Percentiles rank a stretch among this genome's conserved stretches.
Conservation (phyloP, 2,888 invertebrate genomes). For the Epinotia demarniana region DNA sequence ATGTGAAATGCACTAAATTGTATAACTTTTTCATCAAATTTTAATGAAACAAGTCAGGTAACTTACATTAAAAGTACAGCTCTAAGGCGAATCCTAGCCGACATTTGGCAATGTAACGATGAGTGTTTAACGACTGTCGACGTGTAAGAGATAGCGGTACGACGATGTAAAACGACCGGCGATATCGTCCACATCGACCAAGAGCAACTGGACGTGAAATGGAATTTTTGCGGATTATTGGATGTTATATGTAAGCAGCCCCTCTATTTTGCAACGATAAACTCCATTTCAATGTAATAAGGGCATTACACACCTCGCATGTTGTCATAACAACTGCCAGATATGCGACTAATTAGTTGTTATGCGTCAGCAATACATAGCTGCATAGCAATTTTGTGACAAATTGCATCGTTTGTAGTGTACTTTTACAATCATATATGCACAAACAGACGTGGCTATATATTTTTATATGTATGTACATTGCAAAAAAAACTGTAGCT, state of each 20-base stretch:
- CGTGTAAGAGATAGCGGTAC: slow-evolving; percentile 51
- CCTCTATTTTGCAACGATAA: background rate
- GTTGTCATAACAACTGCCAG: background rate
- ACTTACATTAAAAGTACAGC: background rate
- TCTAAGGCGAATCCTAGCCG: slow-evolving; percentile 19
- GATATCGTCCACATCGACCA: slow-evolving; percentile 34
- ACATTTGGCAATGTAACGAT: slow-evolving; percentile 37
- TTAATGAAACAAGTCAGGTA: background rate
- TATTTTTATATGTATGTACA: too few relatives aligned
- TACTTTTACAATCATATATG: too few relatives aligned
- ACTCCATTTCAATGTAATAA: background rate
- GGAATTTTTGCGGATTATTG: background rate
- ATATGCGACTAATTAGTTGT: too few relatives aligned
- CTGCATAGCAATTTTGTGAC: too few relatives aligned
- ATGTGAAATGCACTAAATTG: too few relatives aligned
- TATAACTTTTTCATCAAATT: background rate
- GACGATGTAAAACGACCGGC: slow-evolving; percentile 62
- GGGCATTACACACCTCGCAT: too few relatives aligned
- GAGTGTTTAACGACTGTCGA: slow-evolving; percentile 53
- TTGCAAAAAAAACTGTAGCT: too few relatives aligned
- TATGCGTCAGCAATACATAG: too few relatives aligned
- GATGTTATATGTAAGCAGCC: background rate
- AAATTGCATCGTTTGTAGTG: too few relatives aligned
- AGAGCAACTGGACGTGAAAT: slow-evolving; percentile 16
- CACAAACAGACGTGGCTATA: too few relatives aligned